Conservation (phyloP, 2,113 vertebrate species). For the Stomatorhinus ivindoensis region DNA sequence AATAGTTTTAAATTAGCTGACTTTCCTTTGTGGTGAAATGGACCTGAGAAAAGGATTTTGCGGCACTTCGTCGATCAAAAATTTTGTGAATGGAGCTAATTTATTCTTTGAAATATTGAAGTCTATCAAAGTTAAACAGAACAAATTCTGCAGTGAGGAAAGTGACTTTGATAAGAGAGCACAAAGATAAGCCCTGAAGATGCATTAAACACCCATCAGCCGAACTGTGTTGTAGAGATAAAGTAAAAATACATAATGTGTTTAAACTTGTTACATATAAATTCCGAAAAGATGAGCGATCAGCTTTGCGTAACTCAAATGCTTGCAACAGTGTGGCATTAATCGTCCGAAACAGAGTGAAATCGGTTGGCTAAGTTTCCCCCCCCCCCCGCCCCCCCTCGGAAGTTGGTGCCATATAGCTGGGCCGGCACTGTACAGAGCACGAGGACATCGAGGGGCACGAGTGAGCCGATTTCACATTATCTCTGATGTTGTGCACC, state of each 20-base stretch:
- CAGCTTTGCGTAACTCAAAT: not conserved
- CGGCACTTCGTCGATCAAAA: not conserved
- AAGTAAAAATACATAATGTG: not conserved
- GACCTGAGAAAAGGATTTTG: not conserved
- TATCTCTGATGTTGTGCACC: not conserved
- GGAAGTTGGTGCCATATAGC: not conserved
- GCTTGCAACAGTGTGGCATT: not conserved
- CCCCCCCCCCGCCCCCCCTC: not conserved
- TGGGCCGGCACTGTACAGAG: not conserved
- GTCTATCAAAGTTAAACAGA: not conserved
- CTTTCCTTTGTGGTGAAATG: not conserved
- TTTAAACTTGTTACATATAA: not conserved
- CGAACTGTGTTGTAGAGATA: not conserved
- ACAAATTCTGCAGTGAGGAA: not conserved
- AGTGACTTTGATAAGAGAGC: not conserved
- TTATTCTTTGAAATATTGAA: not conserved
- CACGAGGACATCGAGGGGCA: too few relatives aligned
- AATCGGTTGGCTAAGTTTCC: not conserved
- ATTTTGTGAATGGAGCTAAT: not conserved
- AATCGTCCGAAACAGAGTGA: not conserved
- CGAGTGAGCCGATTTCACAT: not conserved
- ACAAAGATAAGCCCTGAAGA: not conserved
- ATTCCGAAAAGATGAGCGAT: not conserved
- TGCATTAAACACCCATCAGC: not conserved
- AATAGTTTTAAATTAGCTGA: not conserved